A percentile compares a stretch with the other conserved stretches of the same genome.
Evolutionary conservation across 2,113 vertebrate species (phyloP).

Genomic region (Butorides virescens): DNA sequence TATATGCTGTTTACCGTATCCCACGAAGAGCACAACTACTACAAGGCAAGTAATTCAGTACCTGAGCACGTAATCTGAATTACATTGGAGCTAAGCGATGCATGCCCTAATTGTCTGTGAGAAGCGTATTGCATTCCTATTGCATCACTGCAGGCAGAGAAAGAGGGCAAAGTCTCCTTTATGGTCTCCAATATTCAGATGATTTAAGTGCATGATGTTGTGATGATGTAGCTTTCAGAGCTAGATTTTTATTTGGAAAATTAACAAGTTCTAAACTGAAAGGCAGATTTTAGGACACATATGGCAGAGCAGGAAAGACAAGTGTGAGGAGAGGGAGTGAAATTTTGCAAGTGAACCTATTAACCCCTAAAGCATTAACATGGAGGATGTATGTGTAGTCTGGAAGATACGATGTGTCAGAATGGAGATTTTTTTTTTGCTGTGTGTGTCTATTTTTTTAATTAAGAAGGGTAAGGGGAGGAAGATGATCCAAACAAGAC

Average conservation of each 20-base stretch:
- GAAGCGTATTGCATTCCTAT: not conserved
- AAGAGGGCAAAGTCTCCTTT: not conserved
- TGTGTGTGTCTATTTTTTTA: not conserved
- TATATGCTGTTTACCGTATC: not conserved
- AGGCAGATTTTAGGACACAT: constrained; percentile 64
- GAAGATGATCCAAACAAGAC: not conserved
- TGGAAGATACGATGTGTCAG: constrained; percentile 22
- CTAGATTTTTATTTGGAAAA: constrained; percentile 32
- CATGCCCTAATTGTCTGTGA: not conserved
- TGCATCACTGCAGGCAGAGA: not conserved
- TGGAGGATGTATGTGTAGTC: constrained; percentile 40
- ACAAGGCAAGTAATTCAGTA: not conserved
- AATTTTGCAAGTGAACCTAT: constrained; percentile 50
- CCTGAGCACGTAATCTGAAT: not conserved
- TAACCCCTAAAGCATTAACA: constrained; percentile 44
- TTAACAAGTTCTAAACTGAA: constrained; percentile 50
- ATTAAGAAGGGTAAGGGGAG: not conserved
- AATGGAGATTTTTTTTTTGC: not conserved
- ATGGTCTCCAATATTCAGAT: not conserved
- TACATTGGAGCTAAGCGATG: not conserved
- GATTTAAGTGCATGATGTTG: not conserved
- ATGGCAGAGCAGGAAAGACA: constrained; percentile 53
- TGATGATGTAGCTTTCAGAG: not conserved
- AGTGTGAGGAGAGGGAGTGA: constrained; percentile 58
- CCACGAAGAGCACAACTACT: not conserved